Base-by-base conservation (phyloP, 2,113 vertebrate species). In the Pithys albifrons region DNA sequence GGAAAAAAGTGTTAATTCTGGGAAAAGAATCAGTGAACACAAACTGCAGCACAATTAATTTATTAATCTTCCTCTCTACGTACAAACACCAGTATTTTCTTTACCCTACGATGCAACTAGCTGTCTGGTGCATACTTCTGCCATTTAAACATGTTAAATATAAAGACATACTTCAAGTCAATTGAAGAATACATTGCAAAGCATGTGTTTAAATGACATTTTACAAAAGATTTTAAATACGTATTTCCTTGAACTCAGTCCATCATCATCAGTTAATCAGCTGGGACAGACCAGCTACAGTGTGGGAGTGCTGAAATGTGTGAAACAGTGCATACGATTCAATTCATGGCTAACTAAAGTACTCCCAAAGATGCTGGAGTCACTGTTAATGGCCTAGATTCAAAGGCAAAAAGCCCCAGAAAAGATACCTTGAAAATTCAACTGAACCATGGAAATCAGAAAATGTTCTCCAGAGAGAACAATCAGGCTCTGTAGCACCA, bases 251-350 rank as follows among this genome's bases (percentile, higher is more conserved):
- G 39, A 70, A 71, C 12, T 70, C 46, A 74, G 66, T 58, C 28
- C 33, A 76, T 85, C 19, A 79, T 89, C 55, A 81, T 72, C 62
- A 69, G 41, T 55, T 84, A 82, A 77, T 81, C 81, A 91, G 16
- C 58, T 93, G 81, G 66, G 84, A 91, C n/a, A 76, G 61, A 89
- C 62, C 18, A 83, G 23, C 55, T 80, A 73, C 43, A 64, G 20
- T 19, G 48, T 80, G 72, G 82, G 51, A 83, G 29, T 31, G 24
- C 59, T 55, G 33, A 91, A 83, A 43, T 85, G 12, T 73, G 61
- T 82, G 77, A 96, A 93, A 89, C n/a, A 25, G 77, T 62, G 66
- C 82, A 37, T 74, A 91, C 73, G 85, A 85, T 61, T 77, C 57
- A 86, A 55, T 74, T 55, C 19, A 39, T 59, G 61, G 59, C 35